Base-by-base conservation (phyloP, 2,113 vertebrate genomes). In the Emberiza fucata region DNA sequence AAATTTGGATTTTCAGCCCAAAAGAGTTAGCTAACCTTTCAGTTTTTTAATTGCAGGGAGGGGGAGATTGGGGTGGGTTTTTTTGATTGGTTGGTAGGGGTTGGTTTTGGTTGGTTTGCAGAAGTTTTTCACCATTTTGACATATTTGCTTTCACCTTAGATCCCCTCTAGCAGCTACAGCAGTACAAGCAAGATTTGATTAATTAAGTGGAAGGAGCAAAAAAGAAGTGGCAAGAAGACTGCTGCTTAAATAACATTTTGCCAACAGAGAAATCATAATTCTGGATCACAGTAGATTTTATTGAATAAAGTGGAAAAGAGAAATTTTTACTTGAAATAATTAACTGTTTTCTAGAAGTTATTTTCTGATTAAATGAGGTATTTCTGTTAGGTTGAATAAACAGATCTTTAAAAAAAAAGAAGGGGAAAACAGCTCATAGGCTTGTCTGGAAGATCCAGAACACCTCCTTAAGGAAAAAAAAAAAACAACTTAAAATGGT, bases 81-180 rank as follows among this genome's bases (percentile, higher is more conserved):
- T 71, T 53, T 50, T 77, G 7, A 5, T 64, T 42, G 1, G 0
- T 53, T 53, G 8, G 19, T 31, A 56, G 6, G 8, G 3, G 2
- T 33, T n/a, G 7, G 39, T 59, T 80, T 50, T 72, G 12, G 3
- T 57, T 50, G 5, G 1, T 29, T 65, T 18, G 14, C 14, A 45
- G 8, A 7, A 6, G 5, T 0, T 0, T 29, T 75, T 59, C 40
- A 68, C 1, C 39, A 20, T 63, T 79, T 66, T 50, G 17, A 37
- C 18, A 5, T 66, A 42, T 45, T 75, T 48, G 53, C 20, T 57
- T 88, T 82, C 7, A 54, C 8, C 8, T 70, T 42, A 50, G 9
- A 70, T 61, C 7, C 1, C 73, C 20, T 59, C 8, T n/a, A 61
- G 12, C 15, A 90, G 11, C 51, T 77, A 60, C 15, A 69, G 18